Evolutionary conservation across 2,797 vertebrate species (phyloP).

Genomic region (Gephyroberyx darwinii): DNA sequence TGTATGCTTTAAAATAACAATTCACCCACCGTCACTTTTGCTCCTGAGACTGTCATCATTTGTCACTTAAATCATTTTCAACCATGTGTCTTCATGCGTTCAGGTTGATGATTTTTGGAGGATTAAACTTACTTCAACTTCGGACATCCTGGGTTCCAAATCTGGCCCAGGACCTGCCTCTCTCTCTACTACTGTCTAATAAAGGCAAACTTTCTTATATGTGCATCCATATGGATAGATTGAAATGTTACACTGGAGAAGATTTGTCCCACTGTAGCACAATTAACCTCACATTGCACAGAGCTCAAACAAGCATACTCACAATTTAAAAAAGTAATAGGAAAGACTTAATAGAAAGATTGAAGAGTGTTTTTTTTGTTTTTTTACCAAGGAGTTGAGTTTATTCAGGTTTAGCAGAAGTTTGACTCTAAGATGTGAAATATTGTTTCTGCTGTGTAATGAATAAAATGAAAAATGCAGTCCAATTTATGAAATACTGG

Average conservation of each 20-base stretch:
- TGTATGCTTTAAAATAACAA: too few species aligned
- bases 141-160: too few species aligned
- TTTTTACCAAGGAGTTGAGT: slow-evolving; percentile 27
- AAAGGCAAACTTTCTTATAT: not conserved
- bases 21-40: not conserved
- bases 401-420: slow-evolving; percentile 38
- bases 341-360: slow-evolving; percentile 18
- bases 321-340: not conserved
- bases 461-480: slow-evolving; percentile 52
- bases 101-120: not conserved
- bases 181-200: too few species aligned
- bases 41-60: not conserved
- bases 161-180: too few species aligned
- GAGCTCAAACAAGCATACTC: slow-evolving; percentile 19
- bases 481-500: slow-evolving; percentile 54
- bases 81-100: not conserved
- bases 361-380: slow-evolving; percentile 21
- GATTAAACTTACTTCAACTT: not conserved
- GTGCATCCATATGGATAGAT: slow-evolving; percentile 22
- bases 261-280: not conserved
- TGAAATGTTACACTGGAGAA: slow-evolving; percentile 15
- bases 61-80: slow-evolving; percentile 1
- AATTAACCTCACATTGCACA: slow-evolving; percentile 7
- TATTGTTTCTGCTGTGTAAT: slow-evolving; percentile 44
- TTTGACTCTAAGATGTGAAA: slow-evolving; percentile 35